Evolutionary conservation across 2,888 invertebrate genomes (phyloP).

Genomic region (Scaptomyza reducta): DNA sequence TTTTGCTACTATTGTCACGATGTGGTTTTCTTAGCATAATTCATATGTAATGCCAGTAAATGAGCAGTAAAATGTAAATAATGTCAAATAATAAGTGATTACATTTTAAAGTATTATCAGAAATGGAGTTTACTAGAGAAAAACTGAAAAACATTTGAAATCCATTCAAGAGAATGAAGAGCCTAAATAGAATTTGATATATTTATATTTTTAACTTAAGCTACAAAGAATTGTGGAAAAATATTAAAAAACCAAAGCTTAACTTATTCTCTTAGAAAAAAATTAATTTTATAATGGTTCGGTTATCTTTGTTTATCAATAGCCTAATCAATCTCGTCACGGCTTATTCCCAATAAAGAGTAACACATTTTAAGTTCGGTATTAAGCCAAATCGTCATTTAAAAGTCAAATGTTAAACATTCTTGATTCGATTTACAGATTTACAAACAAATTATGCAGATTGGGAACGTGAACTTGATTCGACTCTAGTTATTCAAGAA

Average conservation of each 20-base stretch:
- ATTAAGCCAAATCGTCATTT: constrained; percentile 47
- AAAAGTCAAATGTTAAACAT: constrained; percentile 65
- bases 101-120: neutral
- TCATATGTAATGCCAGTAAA: constrained; percentile 19
- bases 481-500: constrained; percentile 32
- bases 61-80: neutral
- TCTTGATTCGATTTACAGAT: constrained; percentile 45
- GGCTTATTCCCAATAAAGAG: constrained; percentile 12
- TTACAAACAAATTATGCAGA: constrained; percentile 34
- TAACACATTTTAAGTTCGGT: constrained; percentile 25
- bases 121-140: no score
- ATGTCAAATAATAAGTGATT: neutral
- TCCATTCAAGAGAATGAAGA: neutral
- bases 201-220: neutral
- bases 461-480: constrained; percentile 54
- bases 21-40: constrained; percentile 42
- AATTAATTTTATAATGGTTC: neutral
- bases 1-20: constrained; percentile 33
- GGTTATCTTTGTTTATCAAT: constrained; percentile 12
- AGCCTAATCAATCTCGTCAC: constrained; percentile 33
- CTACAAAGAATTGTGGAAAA: neutral
- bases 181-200: neutral
- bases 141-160: neutral
- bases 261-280: neutral
- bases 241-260: neutral